phyloP scores from a whole-genome alignment of 2,888 invertebrate genomes.

The Tinea semifulvella region DNA sequence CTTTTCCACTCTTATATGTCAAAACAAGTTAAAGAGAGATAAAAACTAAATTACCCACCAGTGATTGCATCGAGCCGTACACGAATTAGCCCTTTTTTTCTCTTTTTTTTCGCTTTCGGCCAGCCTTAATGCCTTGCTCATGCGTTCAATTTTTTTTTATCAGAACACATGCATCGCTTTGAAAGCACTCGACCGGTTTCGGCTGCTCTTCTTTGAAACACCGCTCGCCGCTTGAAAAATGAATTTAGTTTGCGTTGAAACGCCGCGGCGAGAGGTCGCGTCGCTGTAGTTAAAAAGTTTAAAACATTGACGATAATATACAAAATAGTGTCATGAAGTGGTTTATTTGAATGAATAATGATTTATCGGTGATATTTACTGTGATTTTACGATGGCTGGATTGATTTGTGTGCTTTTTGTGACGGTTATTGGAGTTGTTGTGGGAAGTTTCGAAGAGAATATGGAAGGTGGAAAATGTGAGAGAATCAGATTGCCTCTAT shows the following conservation, averaged over 20 bases:
- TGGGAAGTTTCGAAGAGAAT: conserved; percentile 45
- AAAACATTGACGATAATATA: conserved; percentile 42
- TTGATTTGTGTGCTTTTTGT: conserved; percentile 19
- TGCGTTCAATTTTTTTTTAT: conserved; percentile 60
- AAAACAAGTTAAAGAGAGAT: conserved; percentile 26
- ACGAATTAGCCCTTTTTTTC: conserved; percentile 58
- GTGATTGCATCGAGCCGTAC: conserved; percentile 61
- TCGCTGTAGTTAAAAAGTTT: conserved; percentile 21
- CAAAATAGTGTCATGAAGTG: conserved; percentile 1
- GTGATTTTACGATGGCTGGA: conserved; percentile 19
- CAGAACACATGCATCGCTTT: conserved; percentile 56
- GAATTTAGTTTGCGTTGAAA: conserved; percentile 45
- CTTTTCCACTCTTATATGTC: conserved; percentile 24
- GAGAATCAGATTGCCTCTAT: conserved; percentile 79
- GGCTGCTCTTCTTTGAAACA: conserved; percentile 49
- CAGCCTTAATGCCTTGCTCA: conserved; percentile 54
- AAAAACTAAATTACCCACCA: conserved; percentile 51
- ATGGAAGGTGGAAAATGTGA: conserved; percentile 74
- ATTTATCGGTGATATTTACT: conserved; percentile 20
- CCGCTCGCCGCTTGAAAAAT: conserved; percentile 30
- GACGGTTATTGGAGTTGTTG: conserved; percentile 20
- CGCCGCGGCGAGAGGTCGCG: conserved; percentile 28
- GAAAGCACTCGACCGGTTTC: conserved; percentile 58
- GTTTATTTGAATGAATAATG: conserved; percentile 16
- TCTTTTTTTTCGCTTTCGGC: conserved; percentile 30